Percentiles rank a stretch among this genome's conserved stretches.
phyloP scores from a whole-genome alignment of 2,888 invertebrate genomes.

The Ichneumon xanthorius region DNA sequence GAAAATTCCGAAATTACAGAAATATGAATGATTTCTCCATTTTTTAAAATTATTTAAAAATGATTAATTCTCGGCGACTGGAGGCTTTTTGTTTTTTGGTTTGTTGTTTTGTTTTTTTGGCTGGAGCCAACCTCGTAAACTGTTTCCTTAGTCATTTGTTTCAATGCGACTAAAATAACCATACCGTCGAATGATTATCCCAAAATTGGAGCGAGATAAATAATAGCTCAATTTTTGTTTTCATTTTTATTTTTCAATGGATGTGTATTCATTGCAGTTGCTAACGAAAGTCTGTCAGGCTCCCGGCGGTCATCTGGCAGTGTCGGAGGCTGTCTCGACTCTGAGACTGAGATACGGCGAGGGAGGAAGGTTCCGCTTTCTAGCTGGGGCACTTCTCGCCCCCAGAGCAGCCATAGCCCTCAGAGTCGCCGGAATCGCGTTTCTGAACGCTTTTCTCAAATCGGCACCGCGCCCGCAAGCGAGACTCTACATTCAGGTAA shows the following conservation, averaged over 20 bases:
- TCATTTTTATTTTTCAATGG: not conserved
- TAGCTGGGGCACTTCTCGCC: conserved; percentile 95
- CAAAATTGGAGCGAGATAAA: not conserved
- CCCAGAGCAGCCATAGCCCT: conserved; percentile 88
- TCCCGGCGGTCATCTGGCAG: conserved; percentile 92
- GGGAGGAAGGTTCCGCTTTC: conserved; percentile 95
- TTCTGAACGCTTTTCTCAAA: conserved; percentile 93
- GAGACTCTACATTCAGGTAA: conserved; percentile 92
- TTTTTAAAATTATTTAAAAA: too few relatives aligned
- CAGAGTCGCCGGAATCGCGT: conserved; percentile 92
- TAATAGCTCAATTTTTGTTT: not conserved
- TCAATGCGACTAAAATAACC: too few relatives aligned
- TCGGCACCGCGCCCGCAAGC: conserved; percentile 92
- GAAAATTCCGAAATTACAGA: too few relatives aligned
- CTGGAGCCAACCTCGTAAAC: too few relatives aligned
- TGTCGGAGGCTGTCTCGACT: conserved; percentile 96
- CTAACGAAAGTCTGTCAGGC: conserved; percentile 93
- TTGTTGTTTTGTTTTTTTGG: too few relatives aligned
- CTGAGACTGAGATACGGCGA: conserved; percentile 95
- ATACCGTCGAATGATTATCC: too few relatives aligned
- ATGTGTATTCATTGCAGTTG: conserved; percentile 86
- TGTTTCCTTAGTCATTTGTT: too few relatives aligned
- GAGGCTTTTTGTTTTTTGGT: too few relatives aligned
- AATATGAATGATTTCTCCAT: too few relatives aligned
- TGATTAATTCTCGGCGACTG: too few relatives aligned